Percentiles rank a stretch among this genome's conserved stretches.
These are phyloP conservation scores for Saxidomus purpurata DNA, from an alignment of 1,140 invertebrate genomes.

Conservation along the genomic window DNA sequence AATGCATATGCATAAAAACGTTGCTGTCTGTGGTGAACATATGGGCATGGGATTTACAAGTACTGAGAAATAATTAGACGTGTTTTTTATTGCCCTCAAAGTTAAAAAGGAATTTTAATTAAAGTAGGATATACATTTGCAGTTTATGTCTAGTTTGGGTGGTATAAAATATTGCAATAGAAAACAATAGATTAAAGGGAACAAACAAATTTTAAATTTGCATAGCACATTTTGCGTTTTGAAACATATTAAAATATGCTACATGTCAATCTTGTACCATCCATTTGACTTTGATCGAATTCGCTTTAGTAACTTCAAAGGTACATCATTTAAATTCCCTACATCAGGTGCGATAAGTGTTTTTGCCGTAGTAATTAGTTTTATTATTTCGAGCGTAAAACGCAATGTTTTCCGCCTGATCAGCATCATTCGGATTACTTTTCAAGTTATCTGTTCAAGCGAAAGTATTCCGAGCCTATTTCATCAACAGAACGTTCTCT, in stretches of 20 bases:
- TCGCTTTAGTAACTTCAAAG: not conserved
- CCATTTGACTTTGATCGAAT: constrained; percentile 15
- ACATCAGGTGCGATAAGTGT: constrained; percentile 40
- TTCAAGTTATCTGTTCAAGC: constrained; percentile 43
- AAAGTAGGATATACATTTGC: constrained; percentile 13
- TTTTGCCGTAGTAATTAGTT: constrained; percentile 44
- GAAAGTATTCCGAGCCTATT: constrained; percentile 20
- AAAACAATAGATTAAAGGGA: not conserved
- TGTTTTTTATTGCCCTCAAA: constrained; percentile 1
- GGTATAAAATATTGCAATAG: not conserved
- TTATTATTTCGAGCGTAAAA: constrained; percentile 38
- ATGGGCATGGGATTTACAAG: constrained; percentile 28
- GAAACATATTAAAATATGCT: not conserved
- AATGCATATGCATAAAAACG: constrained; percentile 27
- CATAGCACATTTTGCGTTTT: not conserved
- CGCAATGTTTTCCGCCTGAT: constrained; percentile 47
- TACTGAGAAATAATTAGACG: constrained; percentile 20
- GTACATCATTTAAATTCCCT: not conserved
- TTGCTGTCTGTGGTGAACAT: not conserved
- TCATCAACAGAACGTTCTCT: constrained; percentile 14
- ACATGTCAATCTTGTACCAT: constrained; percentile 1
- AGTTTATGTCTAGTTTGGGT: not conserved
- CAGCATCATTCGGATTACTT: constrained; percentile 47
- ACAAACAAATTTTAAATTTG: not conserved
- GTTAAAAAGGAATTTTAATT: constrained; percentile 26